A percentile compares a stretch with the other conserved stretches of the same genome.
Evolutionary conservation across 2,888 invertebrate genomes (phyloP).

Genomic region (Bugula neritina): DNA sequence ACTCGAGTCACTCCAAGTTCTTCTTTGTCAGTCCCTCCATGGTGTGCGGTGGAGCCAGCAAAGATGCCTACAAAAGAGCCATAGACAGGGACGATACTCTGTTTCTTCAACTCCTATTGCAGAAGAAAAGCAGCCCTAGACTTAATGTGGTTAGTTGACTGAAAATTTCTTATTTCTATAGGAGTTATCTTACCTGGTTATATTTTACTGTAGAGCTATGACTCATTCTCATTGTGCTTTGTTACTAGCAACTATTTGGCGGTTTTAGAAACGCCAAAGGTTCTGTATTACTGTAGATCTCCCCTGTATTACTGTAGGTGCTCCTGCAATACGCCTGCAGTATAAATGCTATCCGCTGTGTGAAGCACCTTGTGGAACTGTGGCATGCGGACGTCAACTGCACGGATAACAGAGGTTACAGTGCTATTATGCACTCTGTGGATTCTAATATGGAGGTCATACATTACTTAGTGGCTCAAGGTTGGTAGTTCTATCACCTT

Average conservation of each 20-base stretch:
- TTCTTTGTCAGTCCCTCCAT: slow-evolving; percentile 20
- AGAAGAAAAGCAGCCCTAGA: slow-evolving; percentile 7
- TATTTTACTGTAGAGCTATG: too few relatives aligned
- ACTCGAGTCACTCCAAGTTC: slow-evolving; percentile 17
- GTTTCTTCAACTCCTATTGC: background rate
- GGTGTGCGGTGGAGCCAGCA: slow-evolving; percentile 9
- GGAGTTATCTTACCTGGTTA: too few relatives aligned
- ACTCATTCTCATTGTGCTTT: too few relatives aligned
- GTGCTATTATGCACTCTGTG: slow-evolving; percentile 17
- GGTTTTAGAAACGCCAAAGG: too few relatives aligned
- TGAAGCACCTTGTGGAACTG: slow-evolving; percentile 11
- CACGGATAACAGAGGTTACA: slow-evolving; percentile 19
- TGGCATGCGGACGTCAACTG: slow-evolving; percentile 20
- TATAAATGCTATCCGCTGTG: background rate
- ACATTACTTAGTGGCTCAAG: slow-evolving; percentile 4
- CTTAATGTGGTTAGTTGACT: slow-evolving; percentile 15
- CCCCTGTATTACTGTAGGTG: background rate
- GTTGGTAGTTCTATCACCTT: background rate
- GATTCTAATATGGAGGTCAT: background rate
- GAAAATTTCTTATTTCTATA: too few relatives aligned
- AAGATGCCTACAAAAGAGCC: slow-evolving; percentile 12
- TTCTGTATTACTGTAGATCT: too few relatives aligned
- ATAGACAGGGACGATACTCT: background rate
- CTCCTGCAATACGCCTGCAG: slow-evolving; percentile 13
- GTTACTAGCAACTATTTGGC: too few relatives aligned